Evolutionary conservation across 2,888 invertebrate genomes (phyloP).

Genomic region (Drosophila maculinotata): DNA sequence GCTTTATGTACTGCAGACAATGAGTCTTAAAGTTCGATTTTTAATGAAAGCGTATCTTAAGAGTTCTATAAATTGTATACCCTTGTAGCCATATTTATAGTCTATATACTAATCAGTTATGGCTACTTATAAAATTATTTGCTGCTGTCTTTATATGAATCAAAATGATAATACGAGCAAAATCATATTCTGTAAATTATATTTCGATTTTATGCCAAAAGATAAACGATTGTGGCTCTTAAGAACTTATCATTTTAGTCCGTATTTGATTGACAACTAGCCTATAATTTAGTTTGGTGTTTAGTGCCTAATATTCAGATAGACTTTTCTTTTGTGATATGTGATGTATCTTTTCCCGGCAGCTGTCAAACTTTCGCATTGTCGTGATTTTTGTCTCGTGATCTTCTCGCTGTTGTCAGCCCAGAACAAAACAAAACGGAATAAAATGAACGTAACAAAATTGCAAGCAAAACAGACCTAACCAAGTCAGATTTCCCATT

Average conservation of each 20-base stretch:
- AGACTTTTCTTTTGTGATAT: conserved; percentile 72
- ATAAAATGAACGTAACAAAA: conserved; percentile 12
- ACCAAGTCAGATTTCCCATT: conserved; percentile 73
- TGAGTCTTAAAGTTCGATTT: conserved; percentile 27
- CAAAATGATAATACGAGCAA: too few species aligned
- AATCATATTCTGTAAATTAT: too few species aligned
- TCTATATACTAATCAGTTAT: neutral
- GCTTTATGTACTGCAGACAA: conserved; percentile 49
- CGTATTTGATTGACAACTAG: too few species aligned
- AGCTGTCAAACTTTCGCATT: conserved; percentile 46
- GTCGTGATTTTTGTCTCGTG: conserved; percentile 34
- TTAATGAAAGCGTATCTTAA: neutral
- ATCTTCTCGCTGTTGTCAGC: conserved; percentile 30
- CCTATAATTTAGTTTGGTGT: conserved; percentile 24
- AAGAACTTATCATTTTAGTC: too few species aligned
- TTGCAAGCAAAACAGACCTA: conserved; percentile 31
- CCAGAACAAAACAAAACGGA: conserved; percentile 18
- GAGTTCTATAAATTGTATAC: neutral
- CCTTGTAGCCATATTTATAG: neutral
- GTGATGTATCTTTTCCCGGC: conserved; percentile 35
- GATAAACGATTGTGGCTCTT: too few species aligned
- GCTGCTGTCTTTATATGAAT: too few species aligned
- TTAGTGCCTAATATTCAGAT: conserved; percentile 17
- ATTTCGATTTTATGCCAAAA: too few species aligned
- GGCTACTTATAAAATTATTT: too few species aligned